Base-by-base conservation (phyloP, 2,888 invertebrate species). In the Melieria omissa region DNA sequence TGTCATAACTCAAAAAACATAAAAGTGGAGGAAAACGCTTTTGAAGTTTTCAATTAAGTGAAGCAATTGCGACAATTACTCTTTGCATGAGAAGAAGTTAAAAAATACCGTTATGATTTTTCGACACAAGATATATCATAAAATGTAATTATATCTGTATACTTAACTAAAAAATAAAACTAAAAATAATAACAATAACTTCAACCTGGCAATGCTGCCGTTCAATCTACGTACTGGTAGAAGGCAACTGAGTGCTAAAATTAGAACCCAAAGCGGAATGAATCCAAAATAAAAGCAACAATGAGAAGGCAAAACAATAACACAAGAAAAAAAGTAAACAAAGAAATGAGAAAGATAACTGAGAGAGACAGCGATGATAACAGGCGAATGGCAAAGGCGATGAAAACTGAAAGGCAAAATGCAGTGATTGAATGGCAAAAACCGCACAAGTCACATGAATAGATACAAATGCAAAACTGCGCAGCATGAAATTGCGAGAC, bases 401-500 rank as follows among this genome's bases (percentile, higher is more conserved):
- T 12, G 14, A 42, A n/a, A 55, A 65, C 44, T 42, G 44, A 60
- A 67, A 55, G 49, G 60, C 57, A 58, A 47, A 44, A 57, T 62
- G 14, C 29, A 29, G 29, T 29, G 14, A 46, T 57, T 58, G 47
- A 66, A 57, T 54, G 46, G 65, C 52, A 65, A 66, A 16, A 57
- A 67, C 44, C 66, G 60, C 47, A 58, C 66, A 67, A 66, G 46
- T 66, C 57, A 58, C 57, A 47, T 44, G 49, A 60, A 41, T 49
- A 67, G 49, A 49, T 60, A 67, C 42, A 60, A 67, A 47, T 67
- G 47, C 66, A 60, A 60, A 67, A 60, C 66, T 67, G 52, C 66
- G 66, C 60, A 67, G 47, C 58, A 66, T 49, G 29, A 60, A 58
- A 57, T 66, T 16, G 16, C 54, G 44, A 57, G 29, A 29, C 29